Base-by-base conservation (phyloP, 2,888 invertebrate genomes). In the Hyposoter didymator region DNA sequence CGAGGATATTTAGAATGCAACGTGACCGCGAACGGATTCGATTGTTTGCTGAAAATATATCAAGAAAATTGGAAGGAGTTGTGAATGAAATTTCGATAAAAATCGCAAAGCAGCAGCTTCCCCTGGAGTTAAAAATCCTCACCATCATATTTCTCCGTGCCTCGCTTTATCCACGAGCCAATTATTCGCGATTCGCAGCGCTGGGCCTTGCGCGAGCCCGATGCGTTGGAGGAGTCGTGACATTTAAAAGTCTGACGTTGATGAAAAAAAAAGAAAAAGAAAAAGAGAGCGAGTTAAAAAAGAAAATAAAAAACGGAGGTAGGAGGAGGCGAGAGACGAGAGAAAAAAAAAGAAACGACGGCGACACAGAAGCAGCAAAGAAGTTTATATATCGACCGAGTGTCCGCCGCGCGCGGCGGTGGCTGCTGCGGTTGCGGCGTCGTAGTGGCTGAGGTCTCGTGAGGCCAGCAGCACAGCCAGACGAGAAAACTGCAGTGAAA, bases 401-500 rank as follows among this genome's bases (percentile, higher is more conserved):
- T 49, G 78, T 55, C 85, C 64, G 79, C 45, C n/a, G n/a, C n/a
- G n/a, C n/a, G n/a, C n/a, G 74, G 52, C 45, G 74, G 52, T 45
- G 52, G 70, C 43, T 32, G 70, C 43, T 32, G 75, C 84, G 84
- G 52, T 74, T 70, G 78, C 78, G 55, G 76, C 79, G 73, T 28
- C 82, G 83, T 22, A 49, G 66, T 43, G 73, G 74, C 49, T 67
- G 55, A n/a, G 17, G 49, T 43, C 49, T 43, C 32, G 82, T 87
- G 69, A 67, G 82, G 87, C 87, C 91, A 91, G 91, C 88, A 59
- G 55, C 90, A 91, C 88, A 59, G 55, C 90, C 91, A 91, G 91
- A 91, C 92, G 91, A 91, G 91, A 91, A 91, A 91, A 91, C 91
- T 91, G 89, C 90, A 92, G 92, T 92, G 92, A 92, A 92, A 92